Conservation (phyloP, 2,113 vertebrate genomes). For the Callaeas wilsoni region DNA sequence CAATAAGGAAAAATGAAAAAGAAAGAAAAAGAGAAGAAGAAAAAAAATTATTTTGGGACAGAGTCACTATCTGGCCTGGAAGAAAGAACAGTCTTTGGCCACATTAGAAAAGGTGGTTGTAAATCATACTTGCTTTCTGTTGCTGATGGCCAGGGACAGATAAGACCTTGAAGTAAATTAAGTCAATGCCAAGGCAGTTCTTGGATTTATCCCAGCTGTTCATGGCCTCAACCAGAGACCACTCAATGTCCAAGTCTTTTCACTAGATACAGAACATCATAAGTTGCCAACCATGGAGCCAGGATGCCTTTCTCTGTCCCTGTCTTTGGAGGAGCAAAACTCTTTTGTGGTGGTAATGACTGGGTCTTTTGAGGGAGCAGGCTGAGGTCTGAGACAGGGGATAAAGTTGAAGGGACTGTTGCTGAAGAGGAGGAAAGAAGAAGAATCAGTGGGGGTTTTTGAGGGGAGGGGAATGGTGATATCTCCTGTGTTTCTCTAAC, state of each 20-base stretch:
- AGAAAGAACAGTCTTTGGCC: neutral
- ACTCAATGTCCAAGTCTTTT: neutral
- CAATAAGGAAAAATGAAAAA: neutral
- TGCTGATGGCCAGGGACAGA: neutral
- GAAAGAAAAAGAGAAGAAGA: accelerated
- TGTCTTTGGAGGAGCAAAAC: neutral
- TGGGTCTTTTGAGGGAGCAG: neutral
- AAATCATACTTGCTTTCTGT: neutral
- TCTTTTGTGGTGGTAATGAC: neutral
- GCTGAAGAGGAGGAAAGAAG: neutral
- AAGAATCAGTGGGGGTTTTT: neutral
- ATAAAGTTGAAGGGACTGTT: neutral
- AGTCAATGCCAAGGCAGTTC: neutral
- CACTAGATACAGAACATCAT: neutral
- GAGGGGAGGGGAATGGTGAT: accelerated
- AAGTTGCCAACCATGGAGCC: neutral
- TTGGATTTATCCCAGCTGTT: constrained; percentile 10
- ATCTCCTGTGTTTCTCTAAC: neutral
- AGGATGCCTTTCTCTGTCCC: neutral
- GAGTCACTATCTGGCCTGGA: neutral
- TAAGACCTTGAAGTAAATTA: constrained; percentile 10
- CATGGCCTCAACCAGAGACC: neutral
- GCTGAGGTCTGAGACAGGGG: neutral
- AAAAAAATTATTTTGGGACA: neutral
- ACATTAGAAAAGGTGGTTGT: neutral